Evolutionary conservation across 1,140 invertebrate species (phyloP).

Genomic region (Micrasema longulum): DNA sequence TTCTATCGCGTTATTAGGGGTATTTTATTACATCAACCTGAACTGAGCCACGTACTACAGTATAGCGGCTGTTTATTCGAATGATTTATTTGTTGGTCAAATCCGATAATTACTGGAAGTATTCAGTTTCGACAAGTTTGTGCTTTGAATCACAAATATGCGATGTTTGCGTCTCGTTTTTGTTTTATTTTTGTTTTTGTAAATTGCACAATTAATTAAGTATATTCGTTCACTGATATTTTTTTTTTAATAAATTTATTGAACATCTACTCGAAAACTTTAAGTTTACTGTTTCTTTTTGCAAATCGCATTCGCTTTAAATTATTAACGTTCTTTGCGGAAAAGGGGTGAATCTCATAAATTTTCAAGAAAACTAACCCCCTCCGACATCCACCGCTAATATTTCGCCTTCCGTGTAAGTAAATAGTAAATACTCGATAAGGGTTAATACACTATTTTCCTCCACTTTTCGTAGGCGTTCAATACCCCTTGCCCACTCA

Average conservation of each 20-base stretch:
- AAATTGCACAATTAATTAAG: too few species aligned
- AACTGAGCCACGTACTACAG: conserved; percentile 7
- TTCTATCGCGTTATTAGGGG: conserved; percentile 14
- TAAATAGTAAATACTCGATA: conserved; percentile 31
- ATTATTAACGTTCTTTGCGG: conserved; percentile 16
- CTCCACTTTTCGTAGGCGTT: not conserved
- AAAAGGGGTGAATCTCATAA: not conserved
- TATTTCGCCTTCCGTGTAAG: conserved; percentile 17
- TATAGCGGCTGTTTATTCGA: not conserved
- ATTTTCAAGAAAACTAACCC: conserved; percentile 29
- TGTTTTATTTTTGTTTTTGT: too few species aligned
- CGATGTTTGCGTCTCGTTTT: too few species aligned
- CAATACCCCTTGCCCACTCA: too few species aligned
- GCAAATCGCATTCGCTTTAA: too few species aligned
- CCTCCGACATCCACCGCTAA: not conserved
- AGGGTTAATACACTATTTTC: conserved; percentile 5
- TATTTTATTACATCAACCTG: conserved; percentile 16
- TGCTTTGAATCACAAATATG: too few species aligned
- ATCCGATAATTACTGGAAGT: too few species aligned
- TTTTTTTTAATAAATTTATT: too few species aligned
- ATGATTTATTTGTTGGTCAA: conserved; percentile 2
- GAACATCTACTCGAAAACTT: too few species aligned
- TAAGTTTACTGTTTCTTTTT: too few species aligned
- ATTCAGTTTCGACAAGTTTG: too few species aligned
- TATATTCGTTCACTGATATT: too few species aligned